phyloP scores from a whole-genome alignment of 2,797 vertebrate genomes.

The Bufotes viridis region DNA sequence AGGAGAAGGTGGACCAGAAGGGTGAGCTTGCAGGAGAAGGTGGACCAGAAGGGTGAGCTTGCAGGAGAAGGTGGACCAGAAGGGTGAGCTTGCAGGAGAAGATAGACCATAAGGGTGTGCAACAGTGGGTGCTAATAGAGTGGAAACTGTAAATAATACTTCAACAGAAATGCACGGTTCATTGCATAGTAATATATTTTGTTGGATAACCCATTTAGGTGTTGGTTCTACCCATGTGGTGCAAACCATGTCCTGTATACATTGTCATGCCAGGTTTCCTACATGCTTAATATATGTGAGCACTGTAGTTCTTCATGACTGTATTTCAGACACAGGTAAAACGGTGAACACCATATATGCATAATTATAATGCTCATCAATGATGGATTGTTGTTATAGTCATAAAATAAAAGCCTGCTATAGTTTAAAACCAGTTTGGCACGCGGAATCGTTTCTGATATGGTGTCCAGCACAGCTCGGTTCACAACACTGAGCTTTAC shows the following conservation, averaged over 20 bases:
- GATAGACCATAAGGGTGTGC: too few species aligned
- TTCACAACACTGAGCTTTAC: constrained; percentile 40
- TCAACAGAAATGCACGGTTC: too few species aligned
- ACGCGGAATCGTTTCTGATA: constrained; percentile 18
- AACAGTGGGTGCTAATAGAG: too few species aligned
- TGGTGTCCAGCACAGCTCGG: constrained; percentile 32
- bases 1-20: too few species aligned
- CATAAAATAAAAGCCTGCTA: background rate
- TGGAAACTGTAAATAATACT: too few species aligned
- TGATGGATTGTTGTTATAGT: background rate
- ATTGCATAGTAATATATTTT: too few species aligned
- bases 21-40: too few species aligned
- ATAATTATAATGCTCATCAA: background rate
- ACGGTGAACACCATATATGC: background rate
- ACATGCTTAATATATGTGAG: background rate
- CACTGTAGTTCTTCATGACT: background rate
- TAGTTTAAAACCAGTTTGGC: constrained; percentile 13
- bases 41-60: too few species aligned
- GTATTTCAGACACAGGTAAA: background rate
- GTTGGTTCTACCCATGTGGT: background rate
- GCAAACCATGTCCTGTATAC: background rate
- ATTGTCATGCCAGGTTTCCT: background rate
- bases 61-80: too few species aligned
- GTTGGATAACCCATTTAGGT: too few species aligned
- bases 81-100: too few species aligned